Evolutionary conservation across 2,113 vertebrate species (phyloP), one percentile per base, ranked within the genome.

Genomic region (Engraulis encrasicolus): DNA sequence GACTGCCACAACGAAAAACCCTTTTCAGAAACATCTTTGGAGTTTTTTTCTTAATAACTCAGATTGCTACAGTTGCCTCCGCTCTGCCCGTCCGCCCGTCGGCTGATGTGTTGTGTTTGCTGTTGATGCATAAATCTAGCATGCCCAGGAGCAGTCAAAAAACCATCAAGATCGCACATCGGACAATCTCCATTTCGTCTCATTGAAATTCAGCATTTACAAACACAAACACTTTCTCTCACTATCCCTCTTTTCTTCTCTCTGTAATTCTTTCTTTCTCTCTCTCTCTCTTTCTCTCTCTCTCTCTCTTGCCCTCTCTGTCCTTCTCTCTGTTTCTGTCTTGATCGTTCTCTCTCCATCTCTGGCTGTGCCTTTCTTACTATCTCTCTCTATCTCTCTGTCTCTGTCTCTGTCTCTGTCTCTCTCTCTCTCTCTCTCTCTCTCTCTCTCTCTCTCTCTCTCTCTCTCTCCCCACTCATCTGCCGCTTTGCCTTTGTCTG

Each of bases 171-270:
- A 74, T 74, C 14, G 66, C 66, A 36, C 66, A 14, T 74, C 66
- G 31, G 27, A 78, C 49, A 52, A 27, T 23, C 54, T 45, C 84
- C 81, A 40, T 78, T 81, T 85, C 84, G 48, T 78, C 78, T 83
- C 50, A 86, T 83, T 83, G 58, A 86, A 83, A 86, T 86, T 80
- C 78, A 80, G 52, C 18, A 38, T 54, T 81, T 80, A 80, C 49
- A 77, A 82, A 85, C 31, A 27, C 77, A 80, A n/a, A 1, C 50
- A 82, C 66, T 34, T 15, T 74, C 31, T 34, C 58, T 61, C 58
- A 27, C 58, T 61, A 20, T 61, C n/a, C 34, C 61, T 66, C 23
- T 66, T 27, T 71, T 11, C 27, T 23, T 66, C 49, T 87, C 58
- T 66, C n/a, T n/a, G n/a, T n/a, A n/a, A n/a, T n/a, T n/a, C 58